A percentile compares a stretch with the other conserved stretches of the same genome.
Conservation (phyloP, 2,797 vertebrate genomes). For the Gadopsis bispinosus region DNA sequence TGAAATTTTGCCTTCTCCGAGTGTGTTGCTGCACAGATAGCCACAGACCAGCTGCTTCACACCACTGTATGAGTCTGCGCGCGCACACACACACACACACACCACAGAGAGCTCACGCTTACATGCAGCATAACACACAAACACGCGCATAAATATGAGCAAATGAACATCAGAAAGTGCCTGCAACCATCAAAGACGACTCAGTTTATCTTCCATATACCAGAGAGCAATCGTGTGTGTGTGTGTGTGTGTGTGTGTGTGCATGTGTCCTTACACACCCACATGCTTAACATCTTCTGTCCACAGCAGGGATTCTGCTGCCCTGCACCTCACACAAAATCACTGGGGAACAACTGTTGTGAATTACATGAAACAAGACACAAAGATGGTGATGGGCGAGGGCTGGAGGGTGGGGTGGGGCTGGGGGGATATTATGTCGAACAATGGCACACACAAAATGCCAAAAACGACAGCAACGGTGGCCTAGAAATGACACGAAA, state of each 20-base stretch:
- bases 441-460: slow-evolving; percentile 45
- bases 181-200: slow-evolving; percentile 13
- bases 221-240: slow-evolving; percentile 10
- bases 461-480: background rate
- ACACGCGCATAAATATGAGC: slow-evolving; percentile 30
- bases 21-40: slow-evolving; percentile 58
- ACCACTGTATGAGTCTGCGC: slow-evolving; percentile 55
- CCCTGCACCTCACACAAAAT: slow-evolving; percentile 45
- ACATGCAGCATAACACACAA: slow-evolving; percentile 25
- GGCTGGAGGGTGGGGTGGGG: background rate
- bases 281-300: slow-evolving; percentile 50
- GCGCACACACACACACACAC: slow-evolving; percentile 30
- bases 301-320: slow-evolving; percentile 53
- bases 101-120: slow-evolving; percentile 14
- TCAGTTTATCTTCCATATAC: slow-evolving; percentile 1
- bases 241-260: slow-evolving; percentile 16
- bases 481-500: slow-evolving; percentile 55
- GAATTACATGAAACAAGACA: slow-evolving; percentile 62
- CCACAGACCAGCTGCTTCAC: slow-evolving; percentile 68
- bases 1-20: slow-evolving; percentile 53
- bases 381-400: slow-evolving; percentile 44
- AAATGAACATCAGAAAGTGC: slow-evolving; percentile 29
- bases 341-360: slow-evolving; percentile 52
- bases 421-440: slow-evolving; percentile 49
- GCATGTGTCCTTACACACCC: slow-evolving; percentile 42